phyloP scores from a whole-genome alignment of 2,113 vertebrate genomes.

The Chaetorhynchus papuensis region DNA sequence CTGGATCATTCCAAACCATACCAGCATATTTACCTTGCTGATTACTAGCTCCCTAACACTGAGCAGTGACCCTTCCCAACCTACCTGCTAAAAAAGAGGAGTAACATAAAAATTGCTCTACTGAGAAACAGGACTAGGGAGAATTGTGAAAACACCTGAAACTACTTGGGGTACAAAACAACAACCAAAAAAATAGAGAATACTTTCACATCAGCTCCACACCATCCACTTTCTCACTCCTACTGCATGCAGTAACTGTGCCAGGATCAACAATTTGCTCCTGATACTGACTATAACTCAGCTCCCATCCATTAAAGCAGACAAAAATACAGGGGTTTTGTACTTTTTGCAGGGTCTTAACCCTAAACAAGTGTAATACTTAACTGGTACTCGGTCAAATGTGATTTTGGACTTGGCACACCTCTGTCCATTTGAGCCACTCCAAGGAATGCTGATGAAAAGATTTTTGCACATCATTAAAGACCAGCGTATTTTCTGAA shows the following conservation, averaged over 20 bases:
- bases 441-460: neutral
- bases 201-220: neutral
- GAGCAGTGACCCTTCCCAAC: neutral
- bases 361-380: neutral
- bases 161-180: neutral
- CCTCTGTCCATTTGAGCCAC: neutral
- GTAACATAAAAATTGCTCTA: neutral
- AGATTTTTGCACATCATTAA: neutral
- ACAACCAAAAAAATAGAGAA: neutral
- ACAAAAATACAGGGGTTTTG: fast-evolving
- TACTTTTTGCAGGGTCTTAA: neutral
- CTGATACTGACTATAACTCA: neutral
- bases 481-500: neutral
- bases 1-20: neutral
- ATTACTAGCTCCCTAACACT: neutral
- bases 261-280: neutral
- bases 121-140: neutral
- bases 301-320: neutral
- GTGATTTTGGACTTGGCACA: neutral
- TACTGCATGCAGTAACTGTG: neutral
- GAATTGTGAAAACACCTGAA: neutral
- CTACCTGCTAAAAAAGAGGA: neutral
- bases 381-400: neutral
- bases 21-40: neutral
- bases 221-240: neutral